Evolutionary conservation across 2,113 vertebrate species (phyloP).

Genomic region (Numida meleagris): DNA sequence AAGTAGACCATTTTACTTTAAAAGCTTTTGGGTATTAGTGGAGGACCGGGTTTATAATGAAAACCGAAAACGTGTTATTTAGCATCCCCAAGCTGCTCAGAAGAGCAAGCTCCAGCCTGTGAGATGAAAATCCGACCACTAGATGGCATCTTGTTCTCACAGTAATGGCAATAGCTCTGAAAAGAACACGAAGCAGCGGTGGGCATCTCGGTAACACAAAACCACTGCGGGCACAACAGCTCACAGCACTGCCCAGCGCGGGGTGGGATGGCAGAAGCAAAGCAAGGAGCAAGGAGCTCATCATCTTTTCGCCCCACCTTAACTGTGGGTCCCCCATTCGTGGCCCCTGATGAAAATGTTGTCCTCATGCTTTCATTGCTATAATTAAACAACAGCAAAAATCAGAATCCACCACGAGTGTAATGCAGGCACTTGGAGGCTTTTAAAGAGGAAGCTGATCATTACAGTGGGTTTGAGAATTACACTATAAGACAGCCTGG

Average conservation of each 20-base stretch:
- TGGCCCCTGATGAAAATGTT: neutral
- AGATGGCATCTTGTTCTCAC: slow-evolving; percentile 68
- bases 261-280: neutral
- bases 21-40: neutral
- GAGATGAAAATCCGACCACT: slow-evolving; percentile 32
- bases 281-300: rapidly evolving
- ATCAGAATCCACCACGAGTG: neutral
- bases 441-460: neutral
- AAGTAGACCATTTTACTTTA: neutral
- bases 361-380: neutral
- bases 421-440: neutral
- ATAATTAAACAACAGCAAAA: neutral
- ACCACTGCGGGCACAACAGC: neutral
- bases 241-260: neutral
- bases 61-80: neutral
- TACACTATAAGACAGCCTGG: neutral
- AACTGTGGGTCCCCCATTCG: neutral
- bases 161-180: neutral
- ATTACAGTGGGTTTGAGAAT: neutral
- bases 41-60: neutral
- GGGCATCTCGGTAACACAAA: neutral
- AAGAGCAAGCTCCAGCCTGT: neutral
- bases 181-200: neutral
- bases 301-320: neutral
- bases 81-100: neutral